Base-by-base conservation (phyloP, 2,888 invertebrate genomes). In the Ormyrus pomaceus region DNA sequence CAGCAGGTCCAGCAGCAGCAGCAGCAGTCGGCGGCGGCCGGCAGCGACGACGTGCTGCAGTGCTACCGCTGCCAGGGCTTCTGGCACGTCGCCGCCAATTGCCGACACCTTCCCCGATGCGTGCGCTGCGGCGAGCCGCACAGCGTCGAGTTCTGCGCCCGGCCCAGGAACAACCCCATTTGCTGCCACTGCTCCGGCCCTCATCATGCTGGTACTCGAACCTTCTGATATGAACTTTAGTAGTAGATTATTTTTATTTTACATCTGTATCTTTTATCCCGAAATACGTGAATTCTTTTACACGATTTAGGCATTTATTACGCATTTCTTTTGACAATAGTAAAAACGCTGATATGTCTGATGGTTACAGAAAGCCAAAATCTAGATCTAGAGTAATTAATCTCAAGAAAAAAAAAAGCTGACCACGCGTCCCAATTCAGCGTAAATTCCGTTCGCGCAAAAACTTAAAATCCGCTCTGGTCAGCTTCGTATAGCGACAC, bases 1-100 rank as follows among this genome's bases (percentile, higher is more conserved):
- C 73, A 45, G 7, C 77, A 46, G 50, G 75, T 10, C 10, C 80
- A 59, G 19, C 89, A 87, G 76, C 86, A 87, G 6, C 70, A 50
- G 19, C 73, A 70, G 45, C 89, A 88, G 74, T 84, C 88, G 6
- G 10, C 46, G 0, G 89, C 90, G 34, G 34, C 34, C 34, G 34
- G 34, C 34, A 34, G 34, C 70, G 92, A 92, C 79, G 87, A 88
- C 0, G 91, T 92, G 3, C 86, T 92, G 9, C 92, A 92, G 82
- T 92, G 92, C 82, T 92, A 91, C 84, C 90, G 92, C 1, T 92
- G 92, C 83, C 92, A 92, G 87, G 92, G 92, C 4, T 92, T 92
- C 84, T 92, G 92, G 92, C 92, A 93, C 84, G 91, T 92, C 6
- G 92, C 92, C 0, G 92, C 91, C 10, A 91, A 92, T 81, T 91